Conservation (phyloP, 2,797 vertebrate genomes). For the Micropoecilia bifurca region DNA sequence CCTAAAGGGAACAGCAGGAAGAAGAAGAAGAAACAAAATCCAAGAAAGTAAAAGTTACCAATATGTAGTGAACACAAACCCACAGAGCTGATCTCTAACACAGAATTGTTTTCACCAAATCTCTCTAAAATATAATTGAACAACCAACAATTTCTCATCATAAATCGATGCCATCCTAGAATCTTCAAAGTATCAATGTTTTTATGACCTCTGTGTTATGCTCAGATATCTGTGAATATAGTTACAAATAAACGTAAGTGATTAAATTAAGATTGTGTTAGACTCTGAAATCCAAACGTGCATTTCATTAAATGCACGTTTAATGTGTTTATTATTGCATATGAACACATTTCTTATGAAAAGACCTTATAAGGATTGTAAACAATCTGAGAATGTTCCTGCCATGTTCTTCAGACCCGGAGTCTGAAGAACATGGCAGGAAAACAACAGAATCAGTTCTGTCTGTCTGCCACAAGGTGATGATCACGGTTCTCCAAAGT, state of each 20-base stretch:
- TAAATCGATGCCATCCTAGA: neutral
- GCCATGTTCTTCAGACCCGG: no score
- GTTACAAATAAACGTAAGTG: neutral
- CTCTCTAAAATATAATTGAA: neutral
- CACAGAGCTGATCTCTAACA: neutral
- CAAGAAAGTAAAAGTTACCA: neutral
- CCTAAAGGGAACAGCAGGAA: neutral
- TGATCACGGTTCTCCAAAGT: neutral
- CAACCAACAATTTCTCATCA: neutral
- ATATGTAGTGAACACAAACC: neutral
- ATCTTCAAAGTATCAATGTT: neutral
- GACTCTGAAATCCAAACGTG: neutral
- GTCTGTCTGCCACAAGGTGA: neutral
- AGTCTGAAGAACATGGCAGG: neutral
- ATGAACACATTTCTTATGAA: neutral
- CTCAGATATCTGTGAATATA: neutral
- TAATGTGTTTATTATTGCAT: neutral
- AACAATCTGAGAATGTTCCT: no score
- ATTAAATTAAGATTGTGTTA: neutral
- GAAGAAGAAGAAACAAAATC: neutral
- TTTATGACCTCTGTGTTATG: neutral
- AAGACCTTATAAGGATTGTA: neutral
- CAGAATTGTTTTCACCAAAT: neutral
- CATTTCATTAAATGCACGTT: neutral
- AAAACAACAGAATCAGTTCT: neutral